Evolutionary conservation across 1,140 invertebrate genomes (phyloP).

Genomic region (Camponotus vicinus): DNA sequence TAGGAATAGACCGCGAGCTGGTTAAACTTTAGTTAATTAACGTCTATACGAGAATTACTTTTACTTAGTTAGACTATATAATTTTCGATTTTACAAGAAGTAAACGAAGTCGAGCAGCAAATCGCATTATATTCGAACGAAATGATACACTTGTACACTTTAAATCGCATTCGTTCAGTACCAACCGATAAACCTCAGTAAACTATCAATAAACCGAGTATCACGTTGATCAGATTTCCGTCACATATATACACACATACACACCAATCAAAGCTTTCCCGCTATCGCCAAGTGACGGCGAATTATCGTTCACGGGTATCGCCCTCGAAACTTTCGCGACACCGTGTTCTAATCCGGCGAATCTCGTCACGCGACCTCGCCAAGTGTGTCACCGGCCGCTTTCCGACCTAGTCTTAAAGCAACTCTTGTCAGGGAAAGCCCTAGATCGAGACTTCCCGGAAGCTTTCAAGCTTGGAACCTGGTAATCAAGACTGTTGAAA

Average conservation of each 20-base stretch:
- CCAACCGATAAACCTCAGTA: conserved; percentile 42
- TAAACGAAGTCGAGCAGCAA: conserved; percentile 22
- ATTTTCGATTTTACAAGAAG: not conserved
- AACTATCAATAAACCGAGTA: conserved; percentile 51
- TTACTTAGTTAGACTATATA: no score
- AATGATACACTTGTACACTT: conserved; percentile 18
- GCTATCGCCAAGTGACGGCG: conserved; percentile 48
- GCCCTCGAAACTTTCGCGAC: conserved; percentile 49
- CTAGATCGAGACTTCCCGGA: conserved; percentile 11
- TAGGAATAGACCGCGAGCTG: not conserved
- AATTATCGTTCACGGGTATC: conserved; percentile 56
- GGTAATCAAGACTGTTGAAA: conserved; percentile 3
- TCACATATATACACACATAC: not conserved
- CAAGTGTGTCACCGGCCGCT: conserved; percentile 49
- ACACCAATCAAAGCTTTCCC: conserved; percentile 37
- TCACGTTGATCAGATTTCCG: conserved; percentile 8
- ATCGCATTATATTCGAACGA: conserved; percentile 8
- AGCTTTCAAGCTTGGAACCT: not conserved
- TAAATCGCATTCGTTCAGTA: conserved; percentile 23
- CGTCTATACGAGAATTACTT: not conserved
- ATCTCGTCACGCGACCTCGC: conserved; percentile 54
- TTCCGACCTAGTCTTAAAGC: conserved; percentile 40
- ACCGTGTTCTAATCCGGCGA: conserved; percentile 47
- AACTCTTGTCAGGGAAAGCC: conserved; percentile 6
- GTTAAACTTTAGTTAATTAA: conserved; percentile 24